These are phyloP conservation scores for Orestias chungarensis DNA, from an alignment of 2,797 vertebrate genomes.

Conservation along the genomic window DNA sequence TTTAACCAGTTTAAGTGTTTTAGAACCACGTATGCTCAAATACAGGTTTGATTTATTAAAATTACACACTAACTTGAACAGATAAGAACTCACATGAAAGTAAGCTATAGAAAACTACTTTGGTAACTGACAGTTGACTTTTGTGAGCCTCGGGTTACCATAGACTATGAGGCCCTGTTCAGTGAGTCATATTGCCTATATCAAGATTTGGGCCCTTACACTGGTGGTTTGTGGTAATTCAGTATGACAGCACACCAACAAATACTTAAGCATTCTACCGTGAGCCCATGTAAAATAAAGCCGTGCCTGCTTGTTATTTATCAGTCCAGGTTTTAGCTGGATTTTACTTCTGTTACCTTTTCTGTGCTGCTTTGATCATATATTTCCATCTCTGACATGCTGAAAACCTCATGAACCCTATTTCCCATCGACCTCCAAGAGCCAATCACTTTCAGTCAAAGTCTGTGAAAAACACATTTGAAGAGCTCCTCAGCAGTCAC, in stretches of 20 bases:
- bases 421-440: constrained; percentile 26
- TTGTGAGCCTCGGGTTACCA: neutral
- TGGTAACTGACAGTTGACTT: neutral
- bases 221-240: neutral
- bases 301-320: neutral
- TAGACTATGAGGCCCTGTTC: neutral
- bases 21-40: neutral
- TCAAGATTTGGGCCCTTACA: neutral
- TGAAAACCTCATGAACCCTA: neutral
- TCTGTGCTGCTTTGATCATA: neutral
- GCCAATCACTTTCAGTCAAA: constrained; percentile 42
- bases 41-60: neutral
- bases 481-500: constrained; percentile 65
- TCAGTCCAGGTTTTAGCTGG: neutral
- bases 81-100: neutral
- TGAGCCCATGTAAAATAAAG: neutral
- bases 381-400: neutral
- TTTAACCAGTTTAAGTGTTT: neutral
- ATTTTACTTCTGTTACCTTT: neutral
- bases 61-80: neutral
- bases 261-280: neutral
- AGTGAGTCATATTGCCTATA: neutral
- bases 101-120: neutral
- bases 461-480: constrained; percentile 47
- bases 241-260: neutral